These are phyloP conservation scores for Hemithea aestivaria DNA, from an alignment of 2,888 invertebrate genomes.

Conservation along the genomic window DNA sequence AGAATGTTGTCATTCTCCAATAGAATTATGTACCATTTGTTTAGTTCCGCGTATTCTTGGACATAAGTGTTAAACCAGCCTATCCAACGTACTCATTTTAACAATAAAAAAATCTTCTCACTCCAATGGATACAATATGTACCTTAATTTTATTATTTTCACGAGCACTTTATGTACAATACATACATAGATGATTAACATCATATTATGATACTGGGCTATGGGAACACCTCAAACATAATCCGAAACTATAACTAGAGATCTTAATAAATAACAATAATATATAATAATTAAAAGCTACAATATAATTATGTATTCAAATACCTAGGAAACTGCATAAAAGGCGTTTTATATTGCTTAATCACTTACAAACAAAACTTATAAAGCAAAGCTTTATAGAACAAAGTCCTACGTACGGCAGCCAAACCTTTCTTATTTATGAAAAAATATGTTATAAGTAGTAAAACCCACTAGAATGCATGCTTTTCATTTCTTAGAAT, in stretches of 20 bases:
- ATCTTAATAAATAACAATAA: neutral
- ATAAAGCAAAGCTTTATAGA: too few relatives aligned
- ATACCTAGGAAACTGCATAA: slow-evolving; percentile 2
- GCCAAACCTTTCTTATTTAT: too few relatives aligned
- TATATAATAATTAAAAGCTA: neutral
- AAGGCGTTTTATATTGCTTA: slow-evolving; percentile 8
- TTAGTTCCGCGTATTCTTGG: slow-evolving; percentile 4
- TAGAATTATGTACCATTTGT: slow-evolving; percentile 61
- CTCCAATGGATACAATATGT: slow-evolving; percentile 21
- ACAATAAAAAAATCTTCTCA: slow-evolving; percentile 19
- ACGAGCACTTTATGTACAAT: slow-evolving; percentile 16
- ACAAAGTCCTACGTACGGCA: too few relatives aligned
- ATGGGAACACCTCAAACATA: slow-evolving; percentile 18
- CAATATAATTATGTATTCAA: neutral
- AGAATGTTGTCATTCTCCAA: slow-evolving; percentile 52
- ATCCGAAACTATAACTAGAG: slow-evolving; percentile 4
- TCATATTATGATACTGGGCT: slow-evolving; percentile 3
- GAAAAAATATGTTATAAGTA: too few relatives aligned
- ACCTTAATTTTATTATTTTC: slow-evolving; percentile 6
- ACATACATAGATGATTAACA: slow-evolving; percentile 10
- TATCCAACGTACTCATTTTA: slow-evolving; percentile 31
- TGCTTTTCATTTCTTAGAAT: too few relatives aligned
- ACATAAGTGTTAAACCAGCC: too few relatives aligned
- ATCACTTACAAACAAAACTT: slow-evolving; percentile 11
- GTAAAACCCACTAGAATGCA: too few relatives aligned